Conservation (phyloP, 2,888 invertebrate species). For the Oasisia sp. region DNA sequence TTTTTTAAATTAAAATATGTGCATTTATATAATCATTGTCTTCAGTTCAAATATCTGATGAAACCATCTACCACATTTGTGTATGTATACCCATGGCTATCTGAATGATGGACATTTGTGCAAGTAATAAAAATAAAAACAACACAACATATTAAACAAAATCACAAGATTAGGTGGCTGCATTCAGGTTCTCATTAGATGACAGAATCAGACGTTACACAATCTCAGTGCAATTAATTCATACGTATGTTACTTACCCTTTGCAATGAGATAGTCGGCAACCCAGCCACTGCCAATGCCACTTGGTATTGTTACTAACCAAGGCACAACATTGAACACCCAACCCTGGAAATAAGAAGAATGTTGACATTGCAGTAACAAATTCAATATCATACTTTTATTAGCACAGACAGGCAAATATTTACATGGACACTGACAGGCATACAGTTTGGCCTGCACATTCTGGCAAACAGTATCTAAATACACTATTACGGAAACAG, state of each 20-base stretch:
- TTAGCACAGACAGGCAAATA: background rate
- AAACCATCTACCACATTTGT: too few relatives aligned
- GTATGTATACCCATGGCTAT: too few relatives aligned
- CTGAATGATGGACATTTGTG: too few relatives aligned
- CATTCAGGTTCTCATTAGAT: too few relatives aligned
- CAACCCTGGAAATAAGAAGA: conserved; percentile 68
- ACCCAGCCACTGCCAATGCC: conserved; percentile 74
- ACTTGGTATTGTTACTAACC: conserved; percentile 74
- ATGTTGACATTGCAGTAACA: background rate
- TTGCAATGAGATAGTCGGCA: conserved; percentile 71
- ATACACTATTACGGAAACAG: background rate
- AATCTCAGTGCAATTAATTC: too few relatives aligned
- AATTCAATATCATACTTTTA: background rate
- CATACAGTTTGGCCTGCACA: background rate
- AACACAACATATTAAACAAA: too few relatives aligned
- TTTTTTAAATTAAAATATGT: too few relatives aligned
- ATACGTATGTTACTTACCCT: conserved; percentile 46
- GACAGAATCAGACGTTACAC: too few relatives aligned
- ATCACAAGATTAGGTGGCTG: too few relatives aligned
- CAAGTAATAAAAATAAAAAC: too few relatives aligned
- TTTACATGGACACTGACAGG: background rate
- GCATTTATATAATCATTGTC: too few relatives aligned
- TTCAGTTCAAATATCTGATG: too few relatives aligned
- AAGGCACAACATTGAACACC: conserved; percentile 80
- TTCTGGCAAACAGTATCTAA: background rate